Conservation (phyloP, 2,113 vertebrate genomes). For the Tor tambroides region DNA sequence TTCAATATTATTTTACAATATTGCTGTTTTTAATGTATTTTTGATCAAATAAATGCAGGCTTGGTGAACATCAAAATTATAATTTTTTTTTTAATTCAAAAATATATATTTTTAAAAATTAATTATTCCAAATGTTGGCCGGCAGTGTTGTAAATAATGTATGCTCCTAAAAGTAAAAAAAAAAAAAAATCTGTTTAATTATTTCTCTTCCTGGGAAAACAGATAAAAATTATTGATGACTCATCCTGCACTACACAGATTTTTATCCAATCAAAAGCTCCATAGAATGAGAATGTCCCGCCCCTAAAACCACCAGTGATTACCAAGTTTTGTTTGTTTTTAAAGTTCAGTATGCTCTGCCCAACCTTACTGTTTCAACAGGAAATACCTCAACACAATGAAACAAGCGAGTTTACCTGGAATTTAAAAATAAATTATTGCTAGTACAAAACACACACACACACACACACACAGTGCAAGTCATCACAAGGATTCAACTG, state of each 20-base stretch:
- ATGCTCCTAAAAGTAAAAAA: background rate
- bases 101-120: no score
- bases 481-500: background rate
- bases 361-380: background rate
- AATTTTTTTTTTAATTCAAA: no score
- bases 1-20: background rate
- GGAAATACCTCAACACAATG: background rate
- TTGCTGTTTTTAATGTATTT: background rate
- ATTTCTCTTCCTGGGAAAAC: background rate
- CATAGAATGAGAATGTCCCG: background rate
- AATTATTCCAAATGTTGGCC: no score
- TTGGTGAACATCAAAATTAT: no score
- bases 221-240: background rate
- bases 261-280: background rate
- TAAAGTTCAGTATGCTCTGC: background rate
- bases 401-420: background rate
- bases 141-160: background rate
- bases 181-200: background rate
- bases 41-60: no score
- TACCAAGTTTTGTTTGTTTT: background rate
- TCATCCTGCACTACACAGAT: background rate
- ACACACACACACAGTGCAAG: no score
- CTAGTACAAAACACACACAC: background rate
- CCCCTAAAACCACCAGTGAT: background rate
- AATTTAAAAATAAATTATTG: background rate